Evolutionary conservation across 2,797 vertebrate genomes (phyloP).

Genomic region (Gouania willdenowi): DNA sequence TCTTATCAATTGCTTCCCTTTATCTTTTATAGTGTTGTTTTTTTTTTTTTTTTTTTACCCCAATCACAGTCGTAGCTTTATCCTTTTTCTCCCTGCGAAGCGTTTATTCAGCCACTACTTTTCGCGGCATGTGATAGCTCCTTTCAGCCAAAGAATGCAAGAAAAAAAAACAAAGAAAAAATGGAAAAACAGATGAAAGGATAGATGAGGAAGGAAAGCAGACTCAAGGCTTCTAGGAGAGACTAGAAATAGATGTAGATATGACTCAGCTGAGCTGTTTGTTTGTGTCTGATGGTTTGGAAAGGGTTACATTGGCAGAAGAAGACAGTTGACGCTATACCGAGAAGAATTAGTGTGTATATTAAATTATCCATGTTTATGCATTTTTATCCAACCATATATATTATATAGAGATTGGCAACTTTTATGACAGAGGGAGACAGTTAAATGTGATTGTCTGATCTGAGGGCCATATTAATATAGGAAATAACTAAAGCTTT

Average conservation of each 20-base stretch:
- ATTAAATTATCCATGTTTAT: too few relatives aligned
- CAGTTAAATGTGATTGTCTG: too few relatives aligned
- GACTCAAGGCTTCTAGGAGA: slow-evolving; percentile 28
- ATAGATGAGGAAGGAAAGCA: slow-evolving; percentile 32
- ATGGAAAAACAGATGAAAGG: slow-evolving; percentile 57
- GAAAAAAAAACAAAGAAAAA: slow-evolving; percentile 7
- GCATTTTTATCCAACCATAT: too few relatives aligned
- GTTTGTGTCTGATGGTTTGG: slow-evolving; percentile 11
- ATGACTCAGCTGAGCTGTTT: not conserved
- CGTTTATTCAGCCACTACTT: slow-evolving; percentile 47
- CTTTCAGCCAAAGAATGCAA: slow-evolving; percentile 24
- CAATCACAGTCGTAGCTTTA: too few relatives aligned
- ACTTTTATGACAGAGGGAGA: too few relatives aligned
- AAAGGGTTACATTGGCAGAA: not conserved
- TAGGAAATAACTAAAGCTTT: too few relatives aligned
- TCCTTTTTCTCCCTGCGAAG: not conserved
- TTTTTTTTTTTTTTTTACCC: not conserved
- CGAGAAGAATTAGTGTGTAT: too few relatives aligned
- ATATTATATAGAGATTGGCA: too few relatives aligned
- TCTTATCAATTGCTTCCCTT: slow-evolving; percentile 46
- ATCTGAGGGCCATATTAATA: too few relatives aligned
- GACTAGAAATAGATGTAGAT: slow-evolving; percentile 23
- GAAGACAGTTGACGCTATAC: too few relatives aligned
- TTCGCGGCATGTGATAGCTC: slow-evolving; percentile 43
- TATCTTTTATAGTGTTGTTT: slow-evolving; percentile 39